Evolutionary conservation across 2,113 vertebrate genomes (phyloP).

Genomic region (Salvelinus sp.): DNA sequence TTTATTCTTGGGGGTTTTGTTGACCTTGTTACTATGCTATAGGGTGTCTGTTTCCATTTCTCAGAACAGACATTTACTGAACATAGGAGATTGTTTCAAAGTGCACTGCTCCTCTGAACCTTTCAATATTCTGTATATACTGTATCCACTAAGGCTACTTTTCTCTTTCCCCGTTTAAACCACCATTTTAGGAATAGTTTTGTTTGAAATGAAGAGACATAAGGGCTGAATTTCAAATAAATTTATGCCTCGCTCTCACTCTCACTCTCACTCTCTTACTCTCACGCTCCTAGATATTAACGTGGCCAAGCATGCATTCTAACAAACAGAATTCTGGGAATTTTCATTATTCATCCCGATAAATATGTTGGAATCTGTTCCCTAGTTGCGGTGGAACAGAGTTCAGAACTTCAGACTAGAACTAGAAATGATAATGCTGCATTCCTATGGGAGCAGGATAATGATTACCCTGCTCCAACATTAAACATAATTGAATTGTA

Average conservation of each 20-base stretch:
- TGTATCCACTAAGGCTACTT: slow-evolving; percentile 58
- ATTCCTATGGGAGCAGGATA: slow-evolving; percentile 34
- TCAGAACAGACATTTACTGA: slow-evolving; percentile 48
- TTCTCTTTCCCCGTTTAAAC: slow-evolving; percentile 44
- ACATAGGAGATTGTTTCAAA: slow-evolving; percentile 2
- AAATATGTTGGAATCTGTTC: slow-evolving; percentile 47
- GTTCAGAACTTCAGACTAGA: slow-evolving; percentile 14
- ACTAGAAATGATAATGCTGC: slow-evolving; percentile 2
- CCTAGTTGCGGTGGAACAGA: neutral
- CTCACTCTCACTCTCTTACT: neutral
- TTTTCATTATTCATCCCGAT: slow-evolving; percentile 44
- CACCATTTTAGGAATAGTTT: neutral
- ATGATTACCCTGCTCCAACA: slow-evolving; percentile 27
- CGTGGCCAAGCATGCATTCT: slow-evolving; percentile 21
- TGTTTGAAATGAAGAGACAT: slow-evolving; percentile 3
- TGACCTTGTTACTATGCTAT: slow-evolving; percentile 31
- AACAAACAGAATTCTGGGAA: slow-evolving; percentile 24
- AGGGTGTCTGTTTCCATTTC: slow-evolving; percentile 58
- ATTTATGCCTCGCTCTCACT: neutral
- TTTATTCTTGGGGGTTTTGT: slow-evolving; percentile 39
- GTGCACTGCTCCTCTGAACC: slow-evolving; percentile 25
- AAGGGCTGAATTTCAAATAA: slow-evolving; percentile 2
- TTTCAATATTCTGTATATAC: slow-evolving; percentile 23
- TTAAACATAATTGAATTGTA: slow-evolving; percentile 18
- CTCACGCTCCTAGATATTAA: slow-evolving; percentile 34